Conservation (phyloP, 2,888 invertebrate genomes). For the Ormyrus pomaceus region DNA sequence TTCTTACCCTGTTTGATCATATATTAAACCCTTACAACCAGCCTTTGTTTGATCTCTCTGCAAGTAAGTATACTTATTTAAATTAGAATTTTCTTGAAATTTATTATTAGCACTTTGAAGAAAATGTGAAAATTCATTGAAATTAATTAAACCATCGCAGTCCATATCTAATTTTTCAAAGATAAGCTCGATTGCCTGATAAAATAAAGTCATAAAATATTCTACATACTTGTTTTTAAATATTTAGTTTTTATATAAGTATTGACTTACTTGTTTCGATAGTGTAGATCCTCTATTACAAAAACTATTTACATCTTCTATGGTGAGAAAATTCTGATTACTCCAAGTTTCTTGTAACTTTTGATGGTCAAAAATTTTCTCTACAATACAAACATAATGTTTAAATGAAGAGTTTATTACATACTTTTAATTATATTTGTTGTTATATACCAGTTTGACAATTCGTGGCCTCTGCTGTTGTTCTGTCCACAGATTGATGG, state of each 20-base stretch:
- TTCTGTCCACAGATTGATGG: constrained; percentile 28
- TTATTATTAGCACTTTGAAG: constrained; percentile 77
- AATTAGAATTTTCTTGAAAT: constrained; percentile 61
- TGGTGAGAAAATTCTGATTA: constrained; percentile 78
- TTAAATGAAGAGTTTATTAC: not conserved
- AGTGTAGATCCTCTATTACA: constrained; percentile 82
- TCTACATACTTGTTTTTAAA: not conserved
- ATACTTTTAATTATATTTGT: constrained; percentile 10
- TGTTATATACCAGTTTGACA: constrained; percentile 52
- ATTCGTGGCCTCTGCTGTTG: constrained; percentile 40
- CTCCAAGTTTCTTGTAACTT: constrained; percentile 82
- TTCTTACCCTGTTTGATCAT: constrained; percentile 58
- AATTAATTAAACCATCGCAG: constrained; percentile 81
- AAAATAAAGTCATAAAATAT: constrained; percentile 33
- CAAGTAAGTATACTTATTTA: constrained; percentile 60
- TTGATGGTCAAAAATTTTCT: constrained; percentile 76
- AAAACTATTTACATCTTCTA: constrained; percentile 77
- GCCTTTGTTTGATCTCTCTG: constrained; percentile 56
- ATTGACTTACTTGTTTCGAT: constrained; percentile 78
- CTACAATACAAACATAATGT: constrained; percentile 42
- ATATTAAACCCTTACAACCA: constrained; percentile 62
- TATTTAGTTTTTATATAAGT: not conserved
- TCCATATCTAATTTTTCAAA: constrained; percentile 82
- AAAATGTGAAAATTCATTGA: constrained; percentile 81
- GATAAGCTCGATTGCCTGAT: constrained; percentile 78